phyloP scores from a whole-genome alignment of 53 echinoderm and acorn worm genomes.

The Mesocentrotus franciscanus region DNA sequence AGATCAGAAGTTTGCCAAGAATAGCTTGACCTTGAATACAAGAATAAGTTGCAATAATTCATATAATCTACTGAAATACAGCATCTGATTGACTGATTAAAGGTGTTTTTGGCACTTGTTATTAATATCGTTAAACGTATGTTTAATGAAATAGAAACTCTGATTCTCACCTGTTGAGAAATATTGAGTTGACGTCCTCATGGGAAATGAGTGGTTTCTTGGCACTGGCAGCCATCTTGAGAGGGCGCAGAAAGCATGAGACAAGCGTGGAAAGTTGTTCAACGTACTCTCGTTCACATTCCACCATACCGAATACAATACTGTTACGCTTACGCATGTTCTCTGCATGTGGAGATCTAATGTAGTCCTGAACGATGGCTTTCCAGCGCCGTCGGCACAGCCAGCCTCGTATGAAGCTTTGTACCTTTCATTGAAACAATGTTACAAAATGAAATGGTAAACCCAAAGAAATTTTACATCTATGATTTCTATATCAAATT shows the following conservation, averaged over 20 bases:
- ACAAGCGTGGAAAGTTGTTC: slow-evolving; percentile 98
- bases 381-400: slow-evolving; percentile 95
- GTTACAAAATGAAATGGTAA: neutral
- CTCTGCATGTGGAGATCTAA: slow-evolving; percentile 97
- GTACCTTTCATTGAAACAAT: slow-evolving; percentile 72
- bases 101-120: too few species aligned
- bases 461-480: neutral
- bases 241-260: slow-evolving; percentile 94
- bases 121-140: too few species aligned
- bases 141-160: neutral
- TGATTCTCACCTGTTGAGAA: slow-evolving; percentile 91
- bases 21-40: too few species aligned
- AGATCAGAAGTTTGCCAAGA: too few species aligned
- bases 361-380: slow-evolving; percentile 99
- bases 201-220: slow-evolving; percentile 98
- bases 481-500: neutral
- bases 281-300: slow-evolving; percentile 99
- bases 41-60: too few species aligned
- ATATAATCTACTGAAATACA: too few species aligned
- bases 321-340: slow-evolving; percentile 99
- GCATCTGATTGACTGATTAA: too few species aligned
- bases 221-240: slow-evolving; percentile 99
- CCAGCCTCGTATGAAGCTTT: slow-evolving; percentile 99
- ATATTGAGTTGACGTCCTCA: slow-evolving; percentile 98
- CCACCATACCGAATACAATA: slow-evolving; percentile 99